Percentiles rank a stretch among this genome's conserved stretches.
These are phyloP conservation scores for Hermaeophaga mercurialis DNA, from an alignment of 2,888 invertebrate species.

Conservation along the genomic window DNA sequence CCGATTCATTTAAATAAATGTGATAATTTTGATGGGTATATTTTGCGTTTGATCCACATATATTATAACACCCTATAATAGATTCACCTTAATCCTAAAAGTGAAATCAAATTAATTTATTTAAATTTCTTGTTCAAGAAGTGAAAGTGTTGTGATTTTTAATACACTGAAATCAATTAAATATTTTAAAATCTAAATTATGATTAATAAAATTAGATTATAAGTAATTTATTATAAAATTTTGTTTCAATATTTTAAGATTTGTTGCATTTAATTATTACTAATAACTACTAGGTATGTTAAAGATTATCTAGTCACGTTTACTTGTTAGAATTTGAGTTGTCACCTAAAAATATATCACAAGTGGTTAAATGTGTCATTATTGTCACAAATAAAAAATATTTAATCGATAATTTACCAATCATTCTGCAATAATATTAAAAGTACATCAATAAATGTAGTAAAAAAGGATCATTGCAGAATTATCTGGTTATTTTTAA, in stretches of 20 bases:
- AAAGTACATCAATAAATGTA: no score
- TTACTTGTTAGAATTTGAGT: slow-evolving; percentile 11
- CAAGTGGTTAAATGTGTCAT: no score
- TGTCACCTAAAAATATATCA: slow-evolving; percentile 1
- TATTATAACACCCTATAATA: no score
- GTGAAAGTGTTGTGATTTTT: slow-evolving; percentile 4
- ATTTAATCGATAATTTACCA: no score
- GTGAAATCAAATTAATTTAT: neutral
- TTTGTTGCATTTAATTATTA: slow-evolving; percentile 11
- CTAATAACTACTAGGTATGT: slow-evolving; percentile 29
- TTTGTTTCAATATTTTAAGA: neutral
- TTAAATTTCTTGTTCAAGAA: neutral
- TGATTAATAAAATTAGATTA: neutral
- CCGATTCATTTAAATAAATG: no score
- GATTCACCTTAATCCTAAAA: no score
- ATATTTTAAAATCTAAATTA: neutral
- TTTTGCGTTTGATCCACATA: no score
- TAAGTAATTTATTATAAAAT: slow-evolving; percentile 8
- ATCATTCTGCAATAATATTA: no score
- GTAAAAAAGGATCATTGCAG: no score
- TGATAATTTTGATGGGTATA: no score
- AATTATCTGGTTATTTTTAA: no score
- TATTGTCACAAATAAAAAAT: no score
- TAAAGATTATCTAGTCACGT: slow-evolving; percentile 47
- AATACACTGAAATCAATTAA: neutral